Evolutionary conservation across 2,888 invertebrate genomes (phyloP).

Genomic region (Ceratothoa steindachneri): DNA sequence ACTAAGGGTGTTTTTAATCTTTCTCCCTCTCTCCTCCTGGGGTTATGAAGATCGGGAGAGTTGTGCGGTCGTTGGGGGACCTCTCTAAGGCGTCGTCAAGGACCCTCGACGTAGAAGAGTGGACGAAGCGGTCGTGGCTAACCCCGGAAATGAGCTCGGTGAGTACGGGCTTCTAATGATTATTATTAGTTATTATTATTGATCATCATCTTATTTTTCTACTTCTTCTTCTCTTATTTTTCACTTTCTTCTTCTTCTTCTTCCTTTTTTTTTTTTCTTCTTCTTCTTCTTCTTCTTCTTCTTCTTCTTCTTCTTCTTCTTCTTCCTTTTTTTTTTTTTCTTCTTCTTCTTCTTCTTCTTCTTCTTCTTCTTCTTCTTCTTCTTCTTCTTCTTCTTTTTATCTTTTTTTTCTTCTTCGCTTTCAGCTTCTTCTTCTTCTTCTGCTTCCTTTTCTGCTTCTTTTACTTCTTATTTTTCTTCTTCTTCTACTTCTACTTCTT

Average conservation of each 20-base stretch:
- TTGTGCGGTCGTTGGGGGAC: neutral
- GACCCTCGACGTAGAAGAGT: neutral
- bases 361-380: neutral
- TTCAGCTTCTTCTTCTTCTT: neutral
- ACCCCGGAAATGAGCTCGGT: conserved; percentile 1
- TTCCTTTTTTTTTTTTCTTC: neutral
- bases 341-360: neutral
- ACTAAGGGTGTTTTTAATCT: too few species aligned
- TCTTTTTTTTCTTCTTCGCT: neutral
- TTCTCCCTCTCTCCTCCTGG: too few species aligned
- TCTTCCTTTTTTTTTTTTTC: neutral
- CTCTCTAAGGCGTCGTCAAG: neutral
- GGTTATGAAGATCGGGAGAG: neutral
- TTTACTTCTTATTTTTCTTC: neutral
- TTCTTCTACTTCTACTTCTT: neutral
- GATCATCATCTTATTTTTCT: neutral
- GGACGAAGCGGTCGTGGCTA: neutral
- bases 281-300: neutral
- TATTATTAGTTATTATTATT: neutral
- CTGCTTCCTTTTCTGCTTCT: neutral
- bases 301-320: neutral
- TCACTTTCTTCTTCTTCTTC: conserved; percentile 3
- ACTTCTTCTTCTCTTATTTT: neutral
- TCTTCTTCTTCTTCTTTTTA: neutral
- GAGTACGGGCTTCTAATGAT: too few species aligned